A percentile compares a stretch with the other conserved stretches of the same genome.
These are phyloP conservation scores for Operophtera brumata DNA, from an alignment of 2,888 invertebrate species.

Conservation along the genomic window DNA sequence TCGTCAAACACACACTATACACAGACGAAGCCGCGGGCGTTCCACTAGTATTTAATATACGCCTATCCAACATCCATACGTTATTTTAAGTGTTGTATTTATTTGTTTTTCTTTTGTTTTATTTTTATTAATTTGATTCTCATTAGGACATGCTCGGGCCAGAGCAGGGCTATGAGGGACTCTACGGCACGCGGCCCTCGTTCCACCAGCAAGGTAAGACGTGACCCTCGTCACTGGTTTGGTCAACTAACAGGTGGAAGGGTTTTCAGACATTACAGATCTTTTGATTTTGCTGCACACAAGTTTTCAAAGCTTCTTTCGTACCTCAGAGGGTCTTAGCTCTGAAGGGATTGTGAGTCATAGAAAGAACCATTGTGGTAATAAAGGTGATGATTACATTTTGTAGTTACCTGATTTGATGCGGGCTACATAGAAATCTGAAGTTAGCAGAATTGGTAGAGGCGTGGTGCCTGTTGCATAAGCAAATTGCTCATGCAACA, in stretches of 20 bases:
- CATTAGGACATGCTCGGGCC: slow-evolving; percentile 93
- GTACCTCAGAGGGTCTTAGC: too few relatives aligned
- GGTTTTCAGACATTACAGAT: slow-evolving; percentile 33
- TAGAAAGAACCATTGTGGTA: too few relatives aligned
- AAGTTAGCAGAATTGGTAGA: too few relatives aligned
- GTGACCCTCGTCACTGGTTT: slow-evolving; percentile 40
- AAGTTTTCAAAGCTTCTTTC: background rate
- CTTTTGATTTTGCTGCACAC: slow-evolving; percentile 7
- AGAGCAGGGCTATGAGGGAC: slow-evolving; percentile 95
- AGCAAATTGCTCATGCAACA: too few relatives aligned
- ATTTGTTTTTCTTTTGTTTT: slow-evolving; percentile 36
- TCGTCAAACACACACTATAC: too few relatives aligned
- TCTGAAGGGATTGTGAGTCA: too few relatives aligned
- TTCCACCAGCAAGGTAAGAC: slow-evolving; percentile 93
- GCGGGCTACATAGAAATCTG: too few relatives aligned
- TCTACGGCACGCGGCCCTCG: slow-evolving; percentile 95
- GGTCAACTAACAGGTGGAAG: slow-evolving; percentile 49
- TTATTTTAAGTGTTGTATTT: background rate
- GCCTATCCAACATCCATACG: background rate
- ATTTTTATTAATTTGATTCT: slow-evolving; percentile 43
- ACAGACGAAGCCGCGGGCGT: too few relatives aligned
- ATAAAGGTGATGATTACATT: too few relatives aligned
- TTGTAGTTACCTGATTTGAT: too few relatives aligned
- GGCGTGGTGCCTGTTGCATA: too few relatives aligned
- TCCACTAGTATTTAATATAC: background rate